Base-by-base conservation (phyloP, 2,888 invertebrate genomes). In the Gymnocheta viridis region DNA sequence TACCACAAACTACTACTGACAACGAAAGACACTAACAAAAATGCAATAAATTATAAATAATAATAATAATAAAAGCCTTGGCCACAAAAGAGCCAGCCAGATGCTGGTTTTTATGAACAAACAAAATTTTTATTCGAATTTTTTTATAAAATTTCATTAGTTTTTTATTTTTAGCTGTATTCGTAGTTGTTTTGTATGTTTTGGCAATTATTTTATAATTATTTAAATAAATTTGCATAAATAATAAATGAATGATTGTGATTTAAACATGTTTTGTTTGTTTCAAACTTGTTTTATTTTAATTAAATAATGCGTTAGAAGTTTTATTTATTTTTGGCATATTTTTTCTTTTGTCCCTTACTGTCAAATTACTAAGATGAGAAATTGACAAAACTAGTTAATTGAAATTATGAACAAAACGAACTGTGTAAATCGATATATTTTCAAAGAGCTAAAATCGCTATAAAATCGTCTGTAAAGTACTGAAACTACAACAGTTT, bases 401-500 rank as follows among this genome's bases (percentile, higher is more conserved):
- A 54, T 32, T 38, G 17, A 24, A 35, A 38, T 27, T 19, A 19
- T 4, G 56, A 56, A 62, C 44, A 22, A 29, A 54, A 32, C 41
- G 22, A 22, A 38, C 22, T 44, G 12, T 69, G 51, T 51, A 51
- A 58, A 73, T 51, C 19, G 12, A 27, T 2, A 60, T 27, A 54
- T 47, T 27, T 27, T 24, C 4, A 29, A 54, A 51, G 24, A 47
- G 41, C 14, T 10, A 38, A 54, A 29, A 14, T 54, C 32, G 44
- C 51, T 84, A 84, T 84, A 84, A 84, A 84, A 77, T 54, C 66
- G 24, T 19, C n/a, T 62, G 49, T 9, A 41, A 44, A 60, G 2
- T 51, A 56, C 62, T 58, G 54, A 32, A 70, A 76, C 38, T 54
- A 73, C 69, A 81, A 72, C 64, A 85, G 78, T 85, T 86, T 86